Base-by-base conservation (phyloP, 2,113 vertebrate genomes). In the Propithecus coquereli region DNA sequence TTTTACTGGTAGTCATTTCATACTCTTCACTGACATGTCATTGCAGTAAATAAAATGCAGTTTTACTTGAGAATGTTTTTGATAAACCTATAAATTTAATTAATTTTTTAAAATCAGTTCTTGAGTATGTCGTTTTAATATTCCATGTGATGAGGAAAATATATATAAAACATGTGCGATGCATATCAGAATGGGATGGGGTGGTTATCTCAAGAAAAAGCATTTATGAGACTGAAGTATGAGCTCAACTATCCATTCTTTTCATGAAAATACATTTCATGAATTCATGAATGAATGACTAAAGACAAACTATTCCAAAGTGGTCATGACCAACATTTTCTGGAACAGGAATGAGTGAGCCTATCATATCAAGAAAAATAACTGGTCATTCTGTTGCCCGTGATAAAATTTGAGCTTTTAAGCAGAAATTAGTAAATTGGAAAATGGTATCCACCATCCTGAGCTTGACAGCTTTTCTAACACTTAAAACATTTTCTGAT, bases 371-470 rank as follows among this genome's bases (percentile, higher is more conserved):
- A 86, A 89, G 43, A 8, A 85, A 95, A 87, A 93, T 73, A 91
- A 73, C 61, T 88, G 65, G 71, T 27, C 66, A 12, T 59, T 84
- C 87, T 88, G 52, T 71, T 88, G 30, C 45, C 50, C 40, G 30
- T 63, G 73, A 94, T 52, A 84, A 95, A 92, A 95, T 57, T 37
- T 85, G n/a, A 88, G 32, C 40, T 91, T 79, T 73, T 86, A 97
- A 92, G 45, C 61, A 47, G 90, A 97, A 95, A 77, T 85, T 32
- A 52, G 6, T 63, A 65, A 65, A 63, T 32, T 87, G 43, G 96
- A 95, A 90, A 92, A 40, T 61, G 59, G 22, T 66, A 74, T 17
- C 43, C 43, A 94, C 43, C 32, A 74, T 40, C 66, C 27, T 54
- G 7, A 86, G 25, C 3, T 45, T 79, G 61, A 61, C 9, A 93